Conservation (phyloP, 2,888 invertebrate species). For the Aphrophora alni region DNA sequence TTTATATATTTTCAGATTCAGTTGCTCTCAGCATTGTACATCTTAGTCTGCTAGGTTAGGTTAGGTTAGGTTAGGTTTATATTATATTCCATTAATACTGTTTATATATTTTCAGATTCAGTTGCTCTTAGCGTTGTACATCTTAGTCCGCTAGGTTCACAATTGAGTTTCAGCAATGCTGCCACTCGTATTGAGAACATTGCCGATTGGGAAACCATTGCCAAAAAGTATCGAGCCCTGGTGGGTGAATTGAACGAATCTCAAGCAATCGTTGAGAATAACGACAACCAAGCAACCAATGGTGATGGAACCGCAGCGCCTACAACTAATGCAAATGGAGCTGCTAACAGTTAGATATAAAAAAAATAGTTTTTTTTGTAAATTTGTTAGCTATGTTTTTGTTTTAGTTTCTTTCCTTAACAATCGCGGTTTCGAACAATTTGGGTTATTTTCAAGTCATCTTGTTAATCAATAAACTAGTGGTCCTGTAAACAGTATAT, state of each 20-base stretch:
- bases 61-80: too few relatives aligned
- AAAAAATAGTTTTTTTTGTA: too few relatives aligned
- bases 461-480: too few relatives aligned
- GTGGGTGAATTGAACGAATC: constrained; percentile 60
- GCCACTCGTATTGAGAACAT: constrained; percentile 82
- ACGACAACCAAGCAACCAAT: constrained; percentile 2
- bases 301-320: constrained; percentile 8
- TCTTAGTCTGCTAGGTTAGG: constrained; percentile 82
- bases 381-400: too few relatives aligned
- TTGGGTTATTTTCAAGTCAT: too few relatives aligned
- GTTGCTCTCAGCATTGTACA: constrained; percentile 80
- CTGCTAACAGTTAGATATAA: neutral
- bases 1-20: constrained; percentile 63
- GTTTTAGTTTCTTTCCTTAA: too few relatives aligned
- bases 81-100: too few relatives aligned
- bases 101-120: constrained; percentile 63
- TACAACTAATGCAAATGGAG: neutral
- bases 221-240: constrained; percentile 84
- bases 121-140: constrained; percentile 80
- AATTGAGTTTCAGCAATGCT: constrained; percentile 79
- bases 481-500: too few relatives aligned
- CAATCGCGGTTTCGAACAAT: too few relatives aligned
- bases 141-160: constrained; percentile 83
- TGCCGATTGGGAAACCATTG: constrained; percentile 89
- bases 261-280: constrained; percentile 19